Evolutionary conservation across 2,797 vertebrate genomes (phyloP), one percentile per base, ranked within the genome.

Genomic region (Heteromormyrus szaboi): DNA sequence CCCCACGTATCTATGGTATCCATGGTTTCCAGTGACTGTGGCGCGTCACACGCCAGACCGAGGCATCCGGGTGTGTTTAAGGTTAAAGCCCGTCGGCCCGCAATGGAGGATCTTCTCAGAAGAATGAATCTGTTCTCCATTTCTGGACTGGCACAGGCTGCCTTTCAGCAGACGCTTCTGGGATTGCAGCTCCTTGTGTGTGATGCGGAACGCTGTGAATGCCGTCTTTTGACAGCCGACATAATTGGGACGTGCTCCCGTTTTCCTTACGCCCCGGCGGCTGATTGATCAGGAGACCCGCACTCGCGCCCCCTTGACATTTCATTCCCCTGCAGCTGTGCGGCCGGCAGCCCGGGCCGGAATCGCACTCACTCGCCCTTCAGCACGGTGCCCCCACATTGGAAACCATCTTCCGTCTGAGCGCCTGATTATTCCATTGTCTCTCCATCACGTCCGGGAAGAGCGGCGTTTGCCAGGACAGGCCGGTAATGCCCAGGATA

Each of bases 241-340:
- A 48, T 87, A 62, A 87, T 46, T 87, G 56, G 54, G 86, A 62
- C 8, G 33, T 33, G 41, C 29, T 48, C 86, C 22, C 3, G 9
- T 46, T 22, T 44, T 65, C 41, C 86, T 62, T 25, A 19, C 17
- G 7, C 19, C 44, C 22, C 2, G 86, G 19, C 22, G 8, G 22
- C 56, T 62, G 86, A 46, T 65, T 87, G 44, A 17, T 48, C 29
- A 62, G 33, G 37, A 87, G 56, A 65, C 17, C 9, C n/a, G n/a
- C 56, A 5, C 86, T 87, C 19, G 37, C 5, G 33, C 88, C 17
- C 68, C 50, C 25, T 86, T 72, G 56, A 68, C 84, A n/a, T 90
- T 91, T 91, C 90, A 90, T 91, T 91, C 86, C 85, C 86, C 54
- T 91, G 91, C 91, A 92, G 91, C 90, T 92, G 85, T 46, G 33